Conservation (phyloP, 2,113 vertebrate species). For the Thunnus maccoyii region DNA sequence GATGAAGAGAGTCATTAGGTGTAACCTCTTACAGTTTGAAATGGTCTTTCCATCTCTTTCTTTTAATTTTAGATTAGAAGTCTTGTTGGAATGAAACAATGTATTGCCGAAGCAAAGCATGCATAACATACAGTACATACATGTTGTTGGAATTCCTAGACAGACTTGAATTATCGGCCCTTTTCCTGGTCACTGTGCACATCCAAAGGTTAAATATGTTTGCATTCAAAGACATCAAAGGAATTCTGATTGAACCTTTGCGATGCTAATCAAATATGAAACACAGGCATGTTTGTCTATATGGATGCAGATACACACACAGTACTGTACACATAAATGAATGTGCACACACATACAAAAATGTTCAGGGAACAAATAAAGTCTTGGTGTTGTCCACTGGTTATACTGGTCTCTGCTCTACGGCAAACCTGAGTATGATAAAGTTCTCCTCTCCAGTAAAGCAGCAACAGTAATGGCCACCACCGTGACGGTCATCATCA, state of each 20-base stretch:
- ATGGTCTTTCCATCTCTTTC: too few relatives aligned
- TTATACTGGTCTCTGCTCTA: neutral
- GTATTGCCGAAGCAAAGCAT: too few relatives aligned
- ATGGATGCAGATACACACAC: neutral
- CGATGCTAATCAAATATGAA: neutral
- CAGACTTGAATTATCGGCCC: neutral
- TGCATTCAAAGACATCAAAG: neutral
- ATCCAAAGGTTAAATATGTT: neutral
- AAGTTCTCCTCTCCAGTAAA: constrained; percentile 6
- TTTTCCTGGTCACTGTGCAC: neutral
- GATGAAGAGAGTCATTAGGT: constrained; percentile 1
- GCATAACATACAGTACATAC: too few relatives aligned
- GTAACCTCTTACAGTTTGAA: neutral
- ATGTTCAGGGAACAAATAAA: neutral
- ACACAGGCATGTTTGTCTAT: neutral
- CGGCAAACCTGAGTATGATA: neutral
- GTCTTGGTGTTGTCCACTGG: neutral
- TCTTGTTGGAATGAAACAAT: too few relatives aligned
- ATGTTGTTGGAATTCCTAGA: neutral
- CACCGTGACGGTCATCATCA: neutral
- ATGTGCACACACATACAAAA: neutral
- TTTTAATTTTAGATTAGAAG: too few relatives aligned
- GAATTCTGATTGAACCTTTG: neutral
- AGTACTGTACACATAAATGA: neutral
- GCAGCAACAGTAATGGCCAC: neutral